Percentiles rank a stretch among this genome's conserved stretches.
Evolutionary conservation across 2,797 vertebrate genomes (phyloP).

Genomic region (Avahi laniger): DNA sequence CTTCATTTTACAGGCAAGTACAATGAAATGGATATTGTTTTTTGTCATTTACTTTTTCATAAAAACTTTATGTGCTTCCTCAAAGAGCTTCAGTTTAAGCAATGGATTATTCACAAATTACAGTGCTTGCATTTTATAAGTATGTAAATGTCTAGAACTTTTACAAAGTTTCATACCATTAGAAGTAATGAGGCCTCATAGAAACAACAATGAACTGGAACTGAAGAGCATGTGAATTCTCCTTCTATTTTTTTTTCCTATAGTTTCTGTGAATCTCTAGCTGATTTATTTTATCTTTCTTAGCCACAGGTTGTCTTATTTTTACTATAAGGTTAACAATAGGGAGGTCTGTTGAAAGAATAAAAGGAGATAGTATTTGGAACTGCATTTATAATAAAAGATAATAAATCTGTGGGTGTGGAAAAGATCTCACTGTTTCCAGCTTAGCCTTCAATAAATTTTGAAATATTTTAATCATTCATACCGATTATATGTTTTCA

Average conservation of each 20-base stretch:
- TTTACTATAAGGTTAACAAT: neutral
- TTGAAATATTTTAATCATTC: constrained; percentile 41
- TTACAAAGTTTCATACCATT: neutral
- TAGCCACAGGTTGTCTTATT: neutral
- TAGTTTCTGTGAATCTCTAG: neutral
- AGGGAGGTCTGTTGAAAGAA: neutral
- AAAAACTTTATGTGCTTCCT: constrained; percentile 53
- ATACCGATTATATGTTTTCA: neutral
- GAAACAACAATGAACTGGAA: neutral
- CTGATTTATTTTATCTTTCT: neutral
- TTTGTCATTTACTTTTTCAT: constrained; percentile 58
- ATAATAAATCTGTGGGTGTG: neutral
- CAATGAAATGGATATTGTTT: constrained; percentile 50
- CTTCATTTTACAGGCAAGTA: constrained; percentile 45
- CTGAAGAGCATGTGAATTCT: neutral
- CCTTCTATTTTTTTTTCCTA: neutral
- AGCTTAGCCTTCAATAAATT: neutral
- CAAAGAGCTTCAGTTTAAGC: constrained; percentile 25
- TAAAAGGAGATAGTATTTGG: neutral
- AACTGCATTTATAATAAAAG: constrained; percentile 30
- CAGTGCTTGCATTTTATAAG: constrained; percentile 31
- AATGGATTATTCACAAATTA: constrained; percentile 44
- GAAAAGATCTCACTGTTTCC: neutral
- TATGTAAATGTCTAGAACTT: neutral
- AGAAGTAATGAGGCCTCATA: neutral